Conservation (phyloP, 2,797 vertebrate species). For the Heliangelus exortis region DNA sequence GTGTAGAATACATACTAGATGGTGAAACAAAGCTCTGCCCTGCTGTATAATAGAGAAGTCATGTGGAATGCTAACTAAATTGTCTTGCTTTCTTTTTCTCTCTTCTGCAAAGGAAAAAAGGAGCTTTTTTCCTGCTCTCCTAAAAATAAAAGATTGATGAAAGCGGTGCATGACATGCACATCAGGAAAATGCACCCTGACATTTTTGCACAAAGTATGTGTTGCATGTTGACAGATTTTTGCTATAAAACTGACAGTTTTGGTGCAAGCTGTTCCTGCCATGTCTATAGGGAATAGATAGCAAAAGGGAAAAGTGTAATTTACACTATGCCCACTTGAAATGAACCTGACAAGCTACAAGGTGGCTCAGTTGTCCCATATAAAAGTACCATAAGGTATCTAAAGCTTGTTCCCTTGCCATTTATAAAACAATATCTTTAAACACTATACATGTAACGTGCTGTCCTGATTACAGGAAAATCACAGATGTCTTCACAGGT, state of each 20-base stretch:
- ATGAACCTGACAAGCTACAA: constrained; percentile 46
- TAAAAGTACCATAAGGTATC: constrained; percentile 10
- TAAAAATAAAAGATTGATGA: constrained; percentile 75
- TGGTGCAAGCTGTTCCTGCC: constrained; percentile 76
- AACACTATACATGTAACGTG: background rate
- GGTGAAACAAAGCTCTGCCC: background rate
- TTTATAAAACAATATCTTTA: background rate
- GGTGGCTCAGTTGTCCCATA: constrained; percentile 22
- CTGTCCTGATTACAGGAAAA: background rate
- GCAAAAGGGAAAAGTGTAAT: constrained; percentile 55
- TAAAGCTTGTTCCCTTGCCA: background rate
- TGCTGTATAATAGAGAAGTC: constrained; percentile 30
- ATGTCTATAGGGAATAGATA: constrained; percentile 66
- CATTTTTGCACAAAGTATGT: constrained; percentile 71
- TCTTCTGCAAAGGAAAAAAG: constrained; percentile 5
- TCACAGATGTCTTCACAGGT: background rate
- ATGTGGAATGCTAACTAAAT: constrained; percentile 19
- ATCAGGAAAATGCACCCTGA: constrained; percentile 74
- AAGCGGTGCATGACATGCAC: constrained; percentile 65
- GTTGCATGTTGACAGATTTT: constrained; percentile 74
- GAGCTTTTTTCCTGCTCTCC: constrained; percentile 16
- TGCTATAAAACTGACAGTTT: constrained; percentile 78
- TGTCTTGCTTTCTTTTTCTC: background rate
- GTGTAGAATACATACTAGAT: background rate
- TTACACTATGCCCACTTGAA: constrained; percentile 25